These are phyloP conservation scores for Drosophila flavopinicola DNA, from an alignment of 2,888 invertebrate genomes.

Conservation along the genomic window DNA sequence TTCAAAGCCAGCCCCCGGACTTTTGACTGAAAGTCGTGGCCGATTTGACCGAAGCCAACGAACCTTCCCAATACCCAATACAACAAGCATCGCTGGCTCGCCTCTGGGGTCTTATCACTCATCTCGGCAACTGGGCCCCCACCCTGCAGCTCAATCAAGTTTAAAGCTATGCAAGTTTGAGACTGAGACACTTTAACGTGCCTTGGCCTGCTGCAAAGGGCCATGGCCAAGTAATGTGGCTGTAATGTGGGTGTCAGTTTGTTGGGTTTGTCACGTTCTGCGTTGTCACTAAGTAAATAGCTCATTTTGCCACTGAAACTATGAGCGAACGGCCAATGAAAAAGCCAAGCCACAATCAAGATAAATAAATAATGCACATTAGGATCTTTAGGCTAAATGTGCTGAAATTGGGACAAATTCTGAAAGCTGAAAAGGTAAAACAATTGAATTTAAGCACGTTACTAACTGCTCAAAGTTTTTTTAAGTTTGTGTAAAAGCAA, in stretches of 20 bases:
- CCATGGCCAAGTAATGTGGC: conserved; percentile 62
- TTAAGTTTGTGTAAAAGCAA: too few species aligned
- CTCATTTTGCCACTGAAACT: conserved; percentile 43
- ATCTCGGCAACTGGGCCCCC: conserved; percentile 30
- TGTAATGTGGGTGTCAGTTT: conserved; percentile 64
- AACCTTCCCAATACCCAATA: background rate
- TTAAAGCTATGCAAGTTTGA: conserved; percentile 53
- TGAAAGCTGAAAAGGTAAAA: too few species aligned
- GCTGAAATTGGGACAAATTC: background rate
- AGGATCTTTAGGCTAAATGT: background rate
- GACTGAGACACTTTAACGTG: conserved; percentile 49
- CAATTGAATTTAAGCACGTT: background rate
- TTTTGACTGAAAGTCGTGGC: conserved; percentile 71
- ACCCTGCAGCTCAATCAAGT: conserved; percentile 46
- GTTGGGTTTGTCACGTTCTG: conserved; percentile 61
- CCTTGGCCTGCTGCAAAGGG: conserved; percentile 30
- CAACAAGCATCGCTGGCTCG: conserved; percentile 10
- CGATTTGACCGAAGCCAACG: conserved; percentile 57
- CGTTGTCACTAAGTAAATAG: conserved; percentile 53
- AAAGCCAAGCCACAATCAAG: conserved; percentile 4
- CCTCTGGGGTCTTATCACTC: conserved; percentile 51
- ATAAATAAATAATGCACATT: conserved; percentile 14
- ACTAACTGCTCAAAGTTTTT: background rate
- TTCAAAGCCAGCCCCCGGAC: conserved; percentile 66
- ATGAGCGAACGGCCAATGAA: conserved; percentile 37